Percentiles rank a stretch among this genome's conserved stretches.
These are phyloP conservation scores for Leptinotarsa peninsularis DNA, from an alignment of 2,888 invertebrate genomes.

Conservation along the genomic window DNA sequence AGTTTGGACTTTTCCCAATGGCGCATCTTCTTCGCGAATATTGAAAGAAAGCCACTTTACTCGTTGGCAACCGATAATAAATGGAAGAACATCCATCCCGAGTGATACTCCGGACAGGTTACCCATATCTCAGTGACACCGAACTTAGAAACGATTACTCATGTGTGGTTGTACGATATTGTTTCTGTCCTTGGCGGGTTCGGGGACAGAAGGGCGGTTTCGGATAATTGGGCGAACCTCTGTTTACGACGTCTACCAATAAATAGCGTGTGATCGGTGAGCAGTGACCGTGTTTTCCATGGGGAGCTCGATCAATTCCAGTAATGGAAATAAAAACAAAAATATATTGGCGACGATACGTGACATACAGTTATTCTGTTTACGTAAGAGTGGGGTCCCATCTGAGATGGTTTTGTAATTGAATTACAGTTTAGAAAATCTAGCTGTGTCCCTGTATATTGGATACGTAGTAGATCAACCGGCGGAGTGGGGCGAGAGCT, in stretches of 20 bases:
- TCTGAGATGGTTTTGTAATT: too few relatives aligned
- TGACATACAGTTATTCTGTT: neutral
- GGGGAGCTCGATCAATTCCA: neutral
- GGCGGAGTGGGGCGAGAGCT: too few relatives aligned
- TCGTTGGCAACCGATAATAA: slow-evolving; percentile 37
- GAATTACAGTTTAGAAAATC: too few relatives aligned
- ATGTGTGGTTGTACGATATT: slow-evolving; percentile 28
- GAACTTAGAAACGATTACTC: slow-evolving; percentile 47
- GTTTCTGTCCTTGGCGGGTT: neutral
- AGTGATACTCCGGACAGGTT: slow-evolving; percentile 55
- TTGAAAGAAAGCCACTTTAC: slow-evolving; percentile 44
- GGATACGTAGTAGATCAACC: too few relatives aligned
- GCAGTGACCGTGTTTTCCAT: slow-evolving; percentile 3
- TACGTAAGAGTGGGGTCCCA: too few relatives aligned
- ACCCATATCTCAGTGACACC: slow-evolving; percentile 51
- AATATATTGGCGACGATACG: neutral
- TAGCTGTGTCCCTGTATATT: too few relatives aligned
- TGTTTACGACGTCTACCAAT: neutral
- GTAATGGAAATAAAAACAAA: neutral
- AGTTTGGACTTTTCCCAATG: slow-evolving; percentile 36
- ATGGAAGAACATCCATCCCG: slow-evolving; percentile 47
- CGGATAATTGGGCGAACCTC: slow-evolving; percentile 1
- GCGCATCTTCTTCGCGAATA: slow-evolving; percentile 37
- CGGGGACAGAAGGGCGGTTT: neutral
- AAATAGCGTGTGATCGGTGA: neutral